Evolutionary conservation across 2,797 vertebrate genomes (phyloP).

Genomic region (Phaenicophaeus curvirostris): DNA sequence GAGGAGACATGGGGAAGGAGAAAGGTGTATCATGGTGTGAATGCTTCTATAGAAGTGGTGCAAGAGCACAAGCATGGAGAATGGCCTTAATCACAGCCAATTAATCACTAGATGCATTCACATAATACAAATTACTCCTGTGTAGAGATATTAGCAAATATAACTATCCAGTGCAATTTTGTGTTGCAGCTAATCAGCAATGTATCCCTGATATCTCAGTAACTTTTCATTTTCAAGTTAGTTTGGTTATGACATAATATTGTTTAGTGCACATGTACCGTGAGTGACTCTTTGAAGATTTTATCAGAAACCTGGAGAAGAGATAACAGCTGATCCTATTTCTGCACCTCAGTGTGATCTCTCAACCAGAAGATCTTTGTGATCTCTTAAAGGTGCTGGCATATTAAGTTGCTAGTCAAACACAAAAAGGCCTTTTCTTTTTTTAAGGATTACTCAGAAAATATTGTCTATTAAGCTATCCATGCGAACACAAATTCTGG

Average conservation of each 20-base stretch:
- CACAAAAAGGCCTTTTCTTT: not conserved
- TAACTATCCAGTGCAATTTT: not conserved
- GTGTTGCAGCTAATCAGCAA: not conserved
- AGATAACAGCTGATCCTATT: not conserved
- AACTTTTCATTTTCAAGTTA: not conserved
- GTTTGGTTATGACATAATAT: not conserved
- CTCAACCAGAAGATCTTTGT: not conserved
- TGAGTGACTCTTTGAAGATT: not conserved
- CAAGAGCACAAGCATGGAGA: rapidly evolving
- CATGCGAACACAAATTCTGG: not conserved
- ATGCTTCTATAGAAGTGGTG: not conserved
- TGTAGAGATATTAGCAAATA: not conserved
- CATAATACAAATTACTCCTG: not conserved
- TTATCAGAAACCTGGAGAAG: not conserved
- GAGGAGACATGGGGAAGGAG: not conserved
- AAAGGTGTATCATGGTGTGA: not conserved
- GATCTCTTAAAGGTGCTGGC: not conserved
- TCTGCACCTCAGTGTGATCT: not conserved
- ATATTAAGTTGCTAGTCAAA: not conserved
- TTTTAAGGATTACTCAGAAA: not conserved
- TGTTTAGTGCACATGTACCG: not conserved
- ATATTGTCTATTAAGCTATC: not conserved
- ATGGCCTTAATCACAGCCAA: not conserved
- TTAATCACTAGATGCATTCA: not conserved
- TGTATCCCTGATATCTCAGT: not conserved